These are phyloP conservation scores for Ctenomys sociabilis DNA, from an alignment of 2,113 vertebrate genomes.

Conservation along the genomic window DNA sequence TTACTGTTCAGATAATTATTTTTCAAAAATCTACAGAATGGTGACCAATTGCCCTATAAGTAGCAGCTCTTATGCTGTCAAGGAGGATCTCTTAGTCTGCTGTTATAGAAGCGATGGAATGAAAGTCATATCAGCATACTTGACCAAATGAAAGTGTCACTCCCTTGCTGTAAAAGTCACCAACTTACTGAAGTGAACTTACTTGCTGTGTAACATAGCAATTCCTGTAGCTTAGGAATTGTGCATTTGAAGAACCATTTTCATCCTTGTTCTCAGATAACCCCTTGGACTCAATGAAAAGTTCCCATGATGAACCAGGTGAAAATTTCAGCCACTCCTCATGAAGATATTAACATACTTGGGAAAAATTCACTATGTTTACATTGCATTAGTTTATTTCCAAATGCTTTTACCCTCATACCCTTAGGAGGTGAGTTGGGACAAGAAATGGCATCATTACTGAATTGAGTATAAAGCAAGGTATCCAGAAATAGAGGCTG, in stretches of 20 bases:
- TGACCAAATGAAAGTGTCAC: slow-evolving; percentile 63
- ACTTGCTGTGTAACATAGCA: background rate
- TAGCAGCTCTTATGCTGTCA: slow-evolving; percentile 16
- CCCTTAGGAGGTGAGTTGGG: background rate
- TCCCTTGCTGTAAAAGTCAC: slow-evolving; percentile 48
- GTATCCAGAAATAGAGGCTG: background rate
- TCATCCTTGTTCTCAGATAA: background rate
- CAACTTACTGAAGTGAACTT: background rate
- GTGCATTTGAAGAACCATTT: background rate
- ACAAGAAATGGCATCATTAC: background rate
- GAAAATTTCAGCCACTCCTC: background rate
- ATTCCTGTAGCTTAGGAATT: background rate
- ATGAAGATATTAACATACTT: background rate
- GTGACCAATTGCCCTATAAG: slow-evolving; percentile 58
- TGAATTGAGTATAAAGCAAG: background rate
- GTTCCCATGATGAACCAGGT: background rate
- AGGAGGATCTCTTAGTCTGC: background rate
- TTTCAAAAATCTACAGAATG: background rate
- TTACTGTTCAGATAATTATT: slow-evolving; percentile 50
- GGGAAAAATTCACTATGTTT: background rate
- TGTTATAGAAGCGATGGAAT: background rate
- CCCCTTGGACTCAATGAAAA: background rate
- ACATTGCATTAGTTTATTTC: background rate
- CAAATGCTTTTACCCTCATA: background rate
- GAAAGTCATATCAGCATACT: background rate